These are phyloP conservation scores for Cecidostiba fungosa DNA, from an alignment of 2,888 invertebrate genomes.

Conservation along the genomic window DNA sequence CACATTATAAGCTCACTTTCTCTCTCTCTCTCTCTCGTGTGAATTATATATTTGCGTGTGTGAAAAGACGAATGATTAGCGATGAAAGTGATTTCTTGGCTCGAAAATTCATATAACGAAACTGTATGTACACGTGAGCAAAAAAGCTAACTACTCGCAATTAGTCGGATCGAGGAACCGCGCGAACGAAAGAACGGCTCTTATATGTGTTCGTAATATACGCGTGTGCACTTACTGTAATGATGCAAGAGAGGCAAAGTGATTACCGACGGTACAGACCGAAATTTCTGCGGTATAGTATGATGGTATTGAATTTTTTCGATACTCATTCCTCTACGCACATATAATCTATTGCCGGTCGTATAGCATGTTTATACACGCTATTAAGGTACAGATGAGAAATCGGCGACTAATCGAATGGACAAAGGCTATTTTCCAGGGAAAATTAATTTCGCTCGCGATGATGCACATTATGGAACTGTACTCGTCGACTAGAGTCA, in stretches of 20 bases:
- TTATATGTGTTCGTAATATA: background rate
- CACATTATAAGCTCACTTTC: background rate
- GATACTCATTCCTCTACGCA: background rate
- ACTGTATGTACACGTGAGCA: background rate
- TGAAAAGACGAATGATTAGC: background rate
- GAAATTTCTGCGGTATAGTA: background rate
- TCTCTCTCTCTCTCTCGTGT: background rate
- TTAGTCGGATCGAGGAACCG: background rate
- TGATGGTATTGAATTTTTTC: background rate
- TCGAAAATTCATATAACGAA: background rate
- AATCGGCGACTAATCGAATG: constrained; percentile 36
- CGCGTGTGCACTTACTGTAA: background rate
- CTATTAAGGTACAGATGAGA: constrained; percentile 4
- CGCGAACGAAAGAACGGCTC: background rate
- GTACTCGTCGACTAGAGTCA: background rate
- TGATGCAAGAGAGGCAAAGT: background rate
- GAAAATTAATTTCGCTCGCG: background rate
- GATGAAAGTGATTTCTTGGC: background rate
- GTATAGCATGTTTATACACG: constrained; percentile 12
- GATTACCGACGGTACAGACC: background rate
- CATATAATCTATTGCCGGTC: constrained; percentile 32
- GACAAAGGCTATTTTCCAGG: background rate
- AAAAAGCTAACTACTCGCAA: background rate
- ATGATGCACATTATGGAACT: constrained; percentile 7
- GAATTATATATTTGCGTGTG: background rate